These are phyloP conservation scores for Pelusios castaneus DNA, from an alignment of 2,113 vertebrate species.

Conservation along the genomic window DNA sequence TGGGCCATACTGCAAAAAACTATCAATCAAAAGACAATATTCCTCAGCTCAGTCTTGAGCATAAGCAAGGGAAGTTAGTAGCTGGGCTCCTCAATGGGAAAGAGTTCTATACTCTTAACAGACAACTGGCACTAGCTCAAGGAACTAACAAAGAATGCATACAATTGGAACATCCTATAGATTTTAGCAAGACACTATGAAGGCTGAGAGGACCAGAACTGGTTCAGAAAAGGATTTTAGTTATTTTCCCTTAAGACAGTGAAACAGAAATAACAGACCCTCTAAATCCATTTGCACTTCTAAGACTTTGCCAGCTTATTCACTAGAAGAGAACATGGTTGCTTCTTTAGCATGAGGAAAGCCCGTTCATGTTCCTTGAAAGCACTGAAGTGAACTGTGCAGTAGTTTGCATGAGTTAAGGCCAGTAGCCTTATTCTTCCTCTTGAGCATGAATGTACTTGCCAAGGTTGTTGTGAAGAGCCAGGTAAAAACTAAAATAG, in stretches of 20 bases:
- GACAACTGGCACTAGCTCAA: background rate
- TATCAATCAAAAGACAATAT: background rate
- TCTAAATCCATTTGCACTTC: background rate
- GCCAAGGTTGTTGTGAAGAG: background rate
- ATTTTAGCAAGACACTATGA: background rate
- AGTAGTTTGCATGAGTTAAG: background rate
- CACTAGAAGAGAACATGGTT: background rate
- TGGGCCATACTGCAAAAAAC: background rate
- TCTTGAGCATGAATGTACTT: background rate
- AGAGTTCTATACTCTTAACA: background rate
- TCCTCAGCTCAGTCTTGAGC: background rate
- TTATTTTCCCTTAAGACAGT: background rate
- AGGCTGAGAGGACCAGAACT: fast-evolving
- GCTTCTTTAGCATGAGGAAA: fast-evolving
- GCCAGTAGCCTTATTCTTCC: background rate
- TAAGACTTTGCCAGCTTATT: background rate
- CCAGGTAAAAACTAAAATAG: background rate
- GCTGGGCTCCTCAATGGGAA: background rate
- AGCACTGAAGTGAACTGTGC: background rate
- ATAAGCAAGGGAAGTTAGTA: background rate
- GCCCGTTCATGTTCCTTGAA: background rate
- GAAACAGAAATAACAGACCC: background rate
- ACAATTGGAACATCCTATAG: background rate
- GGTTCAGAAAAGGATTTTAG: fast-evolving
- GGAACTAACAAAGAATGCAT: fast-evolving